phyloP scores from a whole-genome alignment of 2,113 vertebrate species.

The Nycticryphes semicollaris region DNA sequence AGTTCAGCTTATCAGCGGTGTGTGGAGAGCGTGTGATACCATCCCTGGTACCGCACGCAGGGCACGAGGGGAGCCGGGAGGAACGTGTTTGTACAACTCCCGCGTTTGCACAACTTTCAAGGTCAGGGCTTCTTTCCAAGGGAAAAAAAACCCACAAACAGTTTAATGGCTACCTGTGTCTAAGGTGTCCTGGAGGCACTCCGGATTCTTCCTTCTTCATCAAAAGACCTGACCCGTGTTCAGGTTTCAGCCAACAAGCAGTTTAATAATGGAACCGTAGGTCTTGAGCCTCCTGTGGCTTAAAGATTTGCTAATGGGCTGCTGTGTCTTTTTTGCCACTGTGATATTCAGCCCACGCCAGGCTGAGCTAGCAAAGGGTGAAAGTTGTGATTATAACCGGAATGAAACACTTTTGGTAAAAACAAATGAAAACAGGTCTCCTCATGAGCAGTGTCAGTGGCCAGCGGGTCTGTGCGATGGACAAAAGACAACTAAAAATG shows the following conservation, averaged over 20 bases:
- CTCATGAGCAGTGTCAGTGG: background rate
- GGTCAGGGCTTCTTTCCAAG: conserved; percentile 18
- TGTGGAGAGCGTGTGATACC: conserved; percentile 1
- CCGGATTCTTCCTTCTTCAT: background rate
- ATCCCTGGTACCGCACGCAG: background rate
- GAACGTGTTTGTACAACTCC: background rate
- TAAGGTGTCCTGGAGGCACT: background rate
- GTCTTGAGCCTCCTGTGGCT: background rate
- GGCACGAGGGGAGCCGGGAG: background rate
- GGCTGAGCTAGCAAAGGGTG: background rate
- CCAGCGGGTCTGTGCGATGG: background rate
- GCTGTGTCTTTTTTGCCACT: background rate
- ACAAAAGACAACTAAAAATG: background rate
- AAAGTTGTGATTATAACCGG: background rate
- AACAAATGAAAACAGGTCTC: background rate
- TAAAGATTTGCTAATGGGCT: background rate
- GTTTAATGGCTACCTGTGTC: background rate
- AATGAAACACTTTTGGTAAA: background rate
- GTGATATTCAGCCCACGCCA: background rate
- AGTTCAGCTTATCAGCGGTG: conserved; percentile 50
- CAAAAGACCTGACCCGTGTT: background rate
- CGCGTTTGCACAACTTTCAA: conserved; percentile 1
- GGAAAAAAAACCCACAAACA: background rate
- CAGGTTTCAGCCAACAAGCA: background rate
- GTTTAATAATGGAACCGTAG: background rate